A percentile compares a stretch with the other conserved stretches of the same genome.
Conservation (phyloP, 2,888 invertebrate genomes). For the Dolomedes plantarius region DNA sequence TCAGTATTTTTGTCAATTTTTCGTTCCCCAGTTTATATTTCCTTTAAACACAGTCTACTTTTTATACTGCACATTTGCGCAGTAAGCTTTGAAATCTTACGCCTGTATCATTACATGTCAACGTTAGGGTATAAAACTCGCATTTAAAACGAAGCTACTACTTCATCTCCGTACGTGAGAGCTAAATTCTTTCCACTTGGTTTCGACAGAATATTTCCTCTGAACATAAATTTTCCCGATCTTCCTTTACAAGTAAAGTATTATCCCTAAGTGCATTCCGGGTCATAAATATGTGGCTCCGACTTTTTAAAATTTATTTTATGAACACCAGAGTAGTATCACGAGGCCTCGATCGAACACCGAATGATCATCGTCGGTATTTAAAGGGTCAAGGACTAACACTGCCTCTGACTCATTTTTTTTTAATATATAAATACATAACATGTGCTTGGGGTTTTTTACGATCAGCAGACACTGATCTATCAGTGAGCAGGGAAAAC, state of each 20-base stretch:
- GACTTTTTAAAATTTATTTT: too few relatives aligned
- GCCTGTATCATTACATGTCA: too few relatives aligned
- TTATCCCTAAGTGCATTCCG: not conserved
- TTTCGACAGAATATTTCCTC: too few relatives aligned
- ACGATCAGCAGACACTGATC: not conserved
- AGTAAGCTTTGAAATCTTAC: too few relatives aligned
- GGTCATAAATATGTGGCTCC: not conserved
- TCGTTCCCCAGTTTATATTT: too few relatives aligned
- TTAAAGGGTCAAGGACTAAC: not conserved
- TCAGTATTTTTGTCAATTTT: too few relatives aligned
- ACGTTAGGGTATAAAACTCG: too few relatives aligned
- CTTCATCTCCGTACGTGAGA: too few relatives aligned
- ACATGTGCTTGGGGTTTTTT: not conserved
- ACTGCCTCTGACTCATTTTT: not conserved
- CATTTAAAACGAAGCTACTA: too few relatives aligned
- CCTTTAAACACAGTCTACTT: too few relatives aligned
- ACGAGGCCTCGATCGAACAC: not conserved
- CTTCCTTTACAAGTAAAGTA: not conserved
- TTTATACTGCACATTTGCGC: too few relatives aligned
- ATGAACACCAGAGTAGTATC: not conserved
- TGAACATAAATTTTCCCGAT: not conserved
- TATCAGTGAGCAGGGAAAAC: not conserved
- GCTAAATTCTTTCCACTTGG: too few relatives aligned
- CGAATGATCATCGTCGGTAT: not conserved
- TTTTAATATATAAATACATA: not conserved